Evolutionary conservation across 2,888 invertebrate genomes (phyloP).

Genomic region (Entomobrya proxima): DNA sequence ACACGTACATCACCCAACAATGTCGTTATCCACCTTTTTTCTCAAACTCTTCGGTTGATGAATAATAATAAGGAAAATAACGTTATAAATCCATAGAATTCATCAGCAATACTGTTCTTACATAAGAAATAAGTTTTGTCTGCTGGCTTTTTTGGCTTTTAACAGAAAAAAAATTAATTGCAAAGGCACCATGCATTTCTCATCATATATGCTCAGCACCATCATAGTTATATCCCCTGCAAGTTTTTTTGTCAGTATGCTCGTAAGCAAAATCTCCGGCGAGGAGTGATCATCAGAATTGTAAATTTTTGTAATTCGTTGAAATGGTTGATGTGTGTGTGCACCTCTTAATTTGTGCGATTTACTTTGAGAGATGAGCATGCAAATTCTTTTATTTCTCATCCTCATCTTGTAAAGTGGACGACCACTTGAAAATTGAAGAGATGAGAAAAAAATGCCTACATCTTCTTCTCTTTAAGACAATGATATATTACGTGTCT

Average conservation of each 20-base stretch:
- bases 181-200: conserved; percentile 15
- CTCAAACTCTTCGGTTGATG: conserved; percentile 21
- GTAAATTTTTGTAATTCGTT: conserved; percentile 44
- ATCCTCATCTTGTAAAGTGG: background rate
- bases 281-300: conserved; percentile 22
- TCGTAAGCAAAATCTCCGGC: background rate
- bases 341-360: conserved; percentile 58
- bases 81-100: conserved; percentile 44
- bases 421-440: conserved; percentile 13
- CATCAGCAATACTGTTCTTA: conserved; percentile 18
- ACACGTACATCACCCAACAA: background rate
- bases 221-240: background rate
- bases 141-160: conserved; percentile 45
- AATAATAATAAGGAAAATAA: conserved; percentile 36
- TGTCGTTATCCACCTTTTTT: conserved; percentile 19
- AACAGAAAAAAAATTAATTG: conserved; percentile 52
- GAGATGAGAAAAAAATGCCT: conserved; percentile 30
- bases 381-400: conserved; percentile 50
- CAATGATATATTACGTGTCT: conserved; percentile 66
- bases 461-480: conserved; percentile 51
- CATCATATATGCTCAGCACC: conserved; percentile 4
- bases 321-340: conserved; percentile 33
- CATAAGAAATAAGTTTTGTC: background rate
- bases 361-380: conserved; percentile 57
- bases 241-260: background rate